Evolutionary conservation across 2,797 vertebrate species (phyloP).

Genomic region (Natrix natrix): DNA sequence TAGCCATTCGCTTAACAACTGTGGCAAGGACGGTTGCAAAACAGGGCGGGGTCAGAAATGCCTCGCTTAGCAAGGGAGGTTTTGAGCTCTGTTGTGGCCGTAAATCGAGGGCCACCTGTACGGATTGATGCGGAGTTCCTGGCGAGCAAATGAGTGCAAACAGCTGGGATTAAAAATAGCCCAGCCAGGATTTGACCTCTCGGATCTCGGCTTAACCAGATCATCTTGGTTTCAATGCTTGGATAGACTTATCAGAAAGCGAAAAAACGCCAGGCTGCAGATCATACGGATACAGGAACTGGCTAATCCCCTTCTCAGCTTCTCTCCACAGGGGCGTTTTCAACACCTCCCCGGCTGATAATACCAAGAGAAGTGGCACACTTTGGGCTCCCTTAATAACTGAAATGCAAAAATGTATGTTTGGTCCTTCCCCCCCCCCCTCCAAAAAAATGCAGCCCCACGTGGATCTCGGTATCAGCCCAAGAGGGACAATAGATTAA

Average conservation of each 20-base stretch:
- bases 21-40: too few species aligned
- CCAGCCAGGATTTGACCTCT: not conserved
- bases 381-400: not conserved
- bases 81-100: too few species aligned
- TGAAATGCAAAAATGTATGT: not conserved
- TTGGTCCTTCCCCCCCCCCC: not conserved
- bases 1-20: too few species aligned
- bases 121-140: fast-evolving
- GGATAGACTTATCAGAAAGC: constrained; percentile 15
- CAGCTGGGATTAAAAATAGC: not conserved
- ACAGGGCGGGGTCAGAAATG: too few species aligned
- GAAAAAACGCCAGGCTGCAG: not conserved
- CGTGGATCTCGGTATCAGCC: not conserved
- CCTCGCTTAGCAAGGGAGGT: fast-evolving
- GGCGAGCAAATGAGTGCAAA: too few species aligned
- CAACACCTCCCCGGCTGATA: not conserved
- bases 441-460: not conserved
- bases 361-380: not conserved
- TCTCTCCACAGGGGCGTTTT: not conserved
- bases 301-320: constrained; percentile 23
- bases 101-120: too few species aligned
- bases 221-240: constrained; percentile 12
- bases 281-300: not conserved
- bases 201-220: not conserved
- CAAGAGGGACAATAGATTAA: not conserved